Evolutionary conservation across 2,797 vertebrate species (phyloP).

Genomic region (Anabas testudineus): DNA sequence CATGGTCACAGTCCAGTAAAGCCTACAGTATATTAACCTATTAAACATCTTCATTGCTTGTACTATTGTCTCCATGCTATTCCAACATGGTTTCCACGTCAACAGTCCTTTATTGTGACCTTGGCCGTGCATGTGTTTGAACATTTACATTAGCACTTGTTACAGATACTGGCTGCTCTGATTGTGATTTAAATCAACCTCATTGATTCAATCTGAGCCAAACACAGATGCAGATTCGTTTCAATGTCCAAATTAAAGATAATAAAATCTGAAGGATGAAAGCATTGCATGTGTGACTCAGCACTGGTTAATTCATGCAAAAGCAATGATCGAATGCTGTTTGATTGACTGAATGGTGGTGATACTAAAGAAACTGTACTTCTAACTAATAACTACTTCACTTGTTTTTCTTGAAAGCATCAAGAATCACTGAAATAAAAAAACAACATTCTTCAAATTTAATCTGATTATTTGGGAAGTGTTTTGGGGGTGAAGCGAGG

Average conservation of each 20-base stretch:
- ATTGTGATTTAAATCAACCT: conserved; percentile 40
- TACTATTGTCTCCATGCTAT: not conserved
- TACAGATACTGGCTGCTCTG: conserved; percentile 43
- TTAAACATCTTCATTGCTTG: not conserved
- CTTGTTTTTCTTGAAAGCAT: conserved; percentile 7
- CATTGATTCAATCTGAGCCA: conserved; percentile 49
- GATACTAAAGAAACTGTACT: not conserved
- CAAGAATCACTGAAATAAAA: conserved; percentile 3
- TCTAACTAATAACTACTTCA: not conserved
- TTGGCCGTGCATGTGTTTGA: conserved; percentile 30
- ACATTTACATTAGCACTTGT: conserved; percentile 62
- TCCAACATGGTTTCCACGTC: not conserved
- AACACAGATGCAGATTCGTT: conserved; percentile 17
- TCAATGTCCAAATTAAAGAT: conserved; percentile 35
- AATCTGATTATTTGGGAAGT: conserved; percentile 69
- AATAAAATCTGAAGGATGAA: conserved; percentile 27
- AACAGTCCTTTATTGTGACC: conserved; percentile 30
- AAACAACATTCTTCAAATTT: conserved; percentile 41
- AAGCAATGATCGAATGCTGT: not conserved
- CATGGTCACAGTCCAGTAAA: not conserved
- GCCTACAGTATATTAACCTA: not conserved
- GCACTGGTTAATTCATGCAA: conserved; percentile 2
- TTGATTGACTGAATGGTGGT: conserved; percentile 1
- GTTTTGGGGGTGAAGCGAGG: conserved; percentile 44
- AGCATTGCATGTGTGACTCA: not conserved